phyloP scores from a whole-genome alignment of 1,140 invertebrate species.

The Dendroctonus ponderosae region DNA sequence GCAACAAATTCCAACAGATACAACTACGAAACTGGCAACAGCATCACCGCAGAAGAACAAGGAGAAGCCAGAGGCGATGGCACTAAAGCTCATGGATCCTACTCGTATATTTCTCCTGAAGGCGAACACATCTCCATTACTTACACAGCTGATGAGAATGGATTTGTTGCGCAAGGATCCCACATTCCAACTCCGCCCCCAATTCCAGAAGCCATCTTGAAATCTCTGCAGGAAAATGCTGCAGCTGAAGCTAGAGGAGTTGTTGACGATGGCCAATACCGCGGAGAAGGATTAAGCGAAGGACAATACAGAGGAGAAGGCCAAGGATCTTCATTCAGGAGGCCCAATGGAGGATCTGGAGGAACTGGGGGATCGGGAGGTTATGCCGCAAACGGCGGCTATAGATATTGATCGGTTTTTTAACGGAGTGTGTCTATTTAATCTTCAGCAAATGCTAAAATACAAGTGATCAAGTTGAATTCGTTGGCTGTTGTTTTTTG shows the following conservation, averaged over 20 bases:
- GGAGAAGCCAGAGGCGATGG: slow-evolving; percentile 50
- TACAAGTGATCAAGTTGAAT: no score
- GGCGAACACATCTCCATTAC: slow-evolving; percentile 56
- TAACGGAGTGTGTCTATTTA: no score
- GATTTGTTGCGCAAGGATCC: slow-evolving; percentile 54
- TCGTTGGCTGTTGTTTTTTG: no score
- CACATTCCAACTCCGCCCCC: slow-evolving; percentile 56
- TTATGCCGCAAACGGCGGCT: slow-evolving; percentile 18
- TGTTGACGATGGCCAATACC: slow-evolving; percentile 39
- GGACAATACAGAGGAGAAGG: slow-evolving; percentile 19
- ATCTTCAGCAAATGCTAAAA: no score
- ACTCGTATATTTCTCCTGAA: slow-evolving; percentile 57
- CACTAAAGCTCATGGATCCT: slow-evolving; percentile 53
- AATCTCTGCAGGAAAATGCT: slow-evolving; percentile 53
- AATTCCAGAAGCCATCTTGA: slow-evolving; percentile 53
- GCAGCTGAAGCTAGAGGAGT: slow-evolving; percentile 42
- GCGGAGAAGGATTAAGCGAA: slow-evolving; percentile 27
- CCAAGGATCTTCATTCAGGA: neutral
- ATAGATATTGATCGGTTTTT: slow-evolving; percentile 7
- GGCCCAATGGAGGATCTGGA: slow-evolving; percentile 6
- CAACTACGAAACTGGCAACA: slow-evolving; percentile 60
- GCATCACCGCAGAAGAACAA: slow-evolving; percentile 56
- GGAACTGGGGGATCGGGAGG: neutral
- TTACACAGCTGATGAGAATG: slow-evolving; percentile 60
- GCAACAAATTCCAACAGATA: slow-evolving; percentile 48